A percentile compares a stretch with the other conserved stretches of the same genome.
phyloP scores from a whole-genome alignment of 2,888 invertebrate species.

The Sussaba pulchella region DNA sequence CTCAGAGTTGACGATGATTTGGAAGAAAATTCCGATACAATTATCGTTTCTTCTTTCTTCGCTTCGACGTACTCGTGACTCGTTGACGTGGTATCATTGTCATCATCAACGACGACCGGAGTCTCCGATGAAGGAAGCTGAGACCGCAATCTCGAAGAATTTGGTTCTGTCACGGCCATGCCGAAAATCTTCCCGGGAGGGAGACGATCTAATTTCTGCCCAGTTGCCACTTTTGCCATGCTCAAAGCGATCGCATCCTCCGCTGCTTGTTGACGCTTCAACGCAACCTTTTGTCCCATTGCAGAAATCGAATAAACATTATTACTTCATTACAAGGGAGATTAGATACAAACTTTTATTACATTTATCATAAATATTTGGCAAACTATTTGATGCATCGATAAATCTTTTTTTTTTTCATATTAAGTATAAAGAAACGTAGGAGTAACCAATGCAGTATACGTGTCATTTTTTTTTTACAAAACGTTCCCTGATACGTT shows the following conservation, averaged over 20 bases:
- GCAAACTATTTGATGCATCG: too few relatives aligned
- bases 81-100: conserved; percentile 10
- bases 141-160: conserved; percentile 78
- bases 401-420: too few relatives aligned
- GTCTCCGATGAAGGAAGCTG: conserved; percentile 30
- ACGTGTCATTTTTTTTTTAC: conserved; percentile 71
- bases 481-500: conserved; percentile 65
- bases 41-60: conserved; percentile 23
- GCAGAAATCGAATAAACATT: neutral
- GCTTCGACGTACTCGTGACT: conserved; percentile 24
- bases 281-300: conserved; percentile 90
- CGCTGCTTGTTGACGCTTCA: conserved; percentile 98
- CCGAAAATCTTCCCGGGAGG: conserved; percentile 97
- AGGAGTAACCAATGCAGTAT: conserved; percentile 64
- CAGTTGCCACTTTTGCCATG: conserved; percentile 93
- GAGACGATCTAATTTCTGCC: conserved; percentile 89
- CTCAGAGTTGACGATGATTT: conserved; percentile 29
- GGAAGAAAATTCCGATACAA: conserved; percentile 5
- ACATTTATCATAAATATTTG: too few relatives aligned
- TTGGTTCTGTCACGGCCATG: conserved; percentile 93
- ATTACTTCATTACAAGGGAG: too few relatives aligned
- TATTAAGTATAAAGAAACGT: conserved; percentile 14
- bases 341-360: too few relatives aligned
- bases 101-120: neutral
- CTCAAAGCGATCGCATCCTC: conserved; percentile 98